A percentile compares a stretch with the other conserved stretches of the same genome.
These are phyloP conservation scores for Hystrix cristata DNA, from an alignment of 2,113 vertebrate species.

Conservation along the genomic window DNA sequence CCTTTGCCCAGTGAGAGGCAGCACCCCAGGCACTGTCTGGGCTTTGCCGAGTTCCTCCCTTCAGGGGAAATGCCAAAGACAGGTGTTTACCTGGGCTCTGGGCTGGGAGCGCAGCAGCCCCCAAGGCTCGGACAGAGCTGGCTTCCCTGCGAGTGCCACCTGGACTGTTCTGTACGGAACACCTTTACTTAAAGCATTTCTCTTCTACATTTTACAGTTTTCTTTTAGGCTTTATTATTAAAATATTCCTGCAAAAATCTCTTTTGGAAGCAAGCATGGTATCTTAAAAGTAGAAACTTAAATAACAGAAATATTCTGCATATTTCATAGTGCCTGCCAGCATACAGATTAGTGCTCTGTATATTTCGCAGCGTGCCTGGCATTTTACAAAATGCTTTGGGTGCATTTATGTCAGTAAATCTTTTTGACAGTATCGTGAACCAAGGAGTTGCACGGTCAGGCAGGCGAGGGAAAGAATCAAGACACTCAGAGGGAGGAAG, in stretches of 20 bases:
- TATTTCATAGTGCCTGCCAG: not conserved
- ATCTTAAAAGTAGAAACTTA: not conserved
- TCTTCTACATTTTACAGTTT: not conserved
- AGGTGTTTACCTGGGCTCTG: not conserved
- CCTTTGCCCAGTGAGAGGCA: not conserved
- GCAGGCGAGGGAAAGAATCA: not conserved
- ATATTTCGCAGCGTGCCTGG: not conserved
- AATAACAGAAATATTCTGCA: not conserved
- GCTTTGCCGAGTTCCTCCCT: not conserved
- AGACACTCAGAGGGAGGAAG: not conserved
- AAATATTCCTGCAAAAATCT: not conserved
- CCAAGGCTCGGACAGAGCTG: fast-evolving
- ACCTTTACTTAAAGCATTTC: not conserved
- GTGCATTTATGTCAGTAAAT: not conserved
- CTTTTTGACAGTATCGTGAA: not conserved
- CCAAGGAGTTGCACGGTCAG: not conserved
- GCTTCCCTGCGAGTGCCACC: not conserved
- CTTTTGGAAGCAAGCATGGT: not conserved
- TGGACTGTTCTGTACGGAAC: fast-evolving
- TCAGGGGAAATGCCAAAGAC: not conserved
- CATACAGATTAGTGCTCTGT: not conserved
- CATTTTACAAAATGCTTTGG: not conserved
- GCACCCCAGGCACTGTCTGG: not conserved
- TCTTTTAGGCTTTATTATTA: not conserved
- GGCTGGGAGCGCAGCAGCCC: fast-evolving